phyloP scores from a whole-genome alignment of 2,113 vertebrate genomes.

The Poecile atricapillus region DNA sequence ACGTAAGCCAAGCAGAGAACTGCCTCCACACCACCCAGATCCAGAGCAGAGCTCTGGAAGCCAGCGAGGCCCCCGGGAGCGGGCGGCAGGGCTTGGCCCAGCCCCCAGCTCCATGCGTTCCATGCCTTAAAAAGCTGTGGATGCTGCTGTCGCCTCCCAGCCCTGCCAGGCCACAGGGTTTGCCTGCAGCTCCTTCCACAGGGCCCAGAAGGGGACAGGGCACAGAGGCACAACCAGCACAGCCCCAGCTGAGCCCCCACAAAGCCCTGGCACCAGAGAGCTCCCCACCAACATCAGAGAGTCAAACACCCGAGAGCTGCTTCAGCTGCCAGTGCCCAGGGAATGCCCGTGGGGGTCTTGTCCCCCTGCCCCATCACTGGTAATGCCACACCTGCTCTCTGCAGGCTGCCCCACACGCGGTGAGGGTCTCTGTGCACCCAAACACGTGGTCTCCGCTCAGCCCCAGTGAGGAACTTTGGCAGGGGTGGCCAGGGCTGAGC shows the following conservation, averaged over 20 bases:
- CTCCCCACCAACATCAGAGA: neutral
- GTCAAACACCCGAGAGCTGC: rapidly evolving
- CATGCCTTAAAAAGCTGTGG: slow-evolving; percentile 13
- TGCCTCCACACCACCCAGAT: neutral
- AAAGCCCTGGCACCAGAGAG: rapidly evolving
- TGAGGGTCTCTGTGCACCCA: rapidly evolving
- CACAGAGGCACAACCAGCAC: neutral
- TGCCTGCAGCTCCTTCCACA: neutral
- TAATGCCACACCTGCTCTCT: neutral
- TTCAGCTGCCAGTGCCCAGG: neutral
- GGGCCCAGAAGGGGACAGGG: rapidly evolving
- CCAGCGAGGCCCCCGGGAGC: neutral
- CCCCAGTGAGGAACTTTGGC: neutral
- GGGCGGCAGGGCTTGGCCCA: neutral
- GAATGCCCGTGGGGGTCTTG: rapidly evolving
- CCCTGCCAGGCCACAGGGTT: neutral
- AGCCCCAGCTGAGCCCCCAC: neutral
- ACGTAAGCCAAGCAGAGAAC: rapidly evolving
- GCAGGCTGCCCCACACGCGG: rapidly evolving
- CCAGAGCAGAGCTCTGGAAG: neutral
- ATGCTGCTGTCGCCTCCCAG: neutral
- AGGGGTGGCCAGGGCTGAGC: neutral
- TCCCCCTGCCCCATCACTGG: rapidly evolving
- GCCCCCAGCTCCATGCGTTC: neutral
- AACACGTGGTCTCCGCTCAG: rapidly evolving